Percentiles rank a stretch among this genome's conserved stretches.
These are phyloP conservation scores for Illadopsis cleaveri DNA, from an alignment of 2,113 vertebrate genomes.

Conservation along the genomic window DNA sequence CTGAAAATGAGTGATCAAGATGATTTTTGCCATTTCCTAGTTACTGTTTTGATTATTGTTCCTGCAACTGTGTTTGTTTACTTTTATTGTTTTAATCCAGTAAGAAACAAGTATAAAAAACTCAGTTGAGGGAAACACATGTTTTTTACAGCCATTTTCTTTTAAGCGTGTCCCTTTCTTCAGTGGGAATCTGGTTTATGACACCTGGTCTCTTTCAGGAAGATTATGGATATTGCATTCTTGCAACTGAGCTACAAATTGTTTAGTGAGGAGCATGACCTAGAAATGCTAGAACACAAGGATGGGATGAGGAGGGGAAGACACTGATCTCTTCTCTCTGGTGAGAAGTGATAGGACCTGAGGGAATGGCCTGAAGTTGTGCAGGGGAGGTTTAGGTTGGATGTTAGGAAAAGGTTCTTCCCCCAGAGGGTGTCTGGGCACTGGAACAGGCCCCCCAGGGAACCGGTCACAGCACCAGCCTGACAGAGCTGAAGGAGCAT, in stretches of 20 bases:
- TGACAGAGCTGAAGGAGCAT: neutral
- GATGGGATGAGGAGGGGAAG: neutral
- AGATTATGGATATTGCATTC: neutral
- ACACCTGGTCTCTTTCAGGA: neutral
- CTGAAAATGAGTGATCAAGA: neutral
- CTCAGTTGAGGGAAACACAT: neutral
- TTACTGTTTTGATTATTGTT: neutral
- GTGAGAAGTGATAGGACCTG: neutral
- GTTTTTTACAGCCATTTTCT: neutral
- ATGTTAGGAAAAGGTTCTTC: neutral
- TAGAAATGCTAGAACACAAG: neutral
- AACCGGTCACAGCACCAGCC: neutral
- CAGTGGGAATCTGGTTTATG: neutral
- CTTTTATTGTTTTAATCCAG: neutral
- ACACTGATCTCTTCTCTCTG: neutral
- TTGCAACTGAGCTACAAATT: neutral
- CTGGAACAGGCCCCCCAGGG: neutral
- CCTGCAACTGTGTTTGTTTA: neutral
- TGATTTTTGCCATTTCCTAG: neutral
- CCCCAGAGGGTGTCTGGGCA: accelerated
- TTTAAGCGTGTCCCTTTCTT: neutral
- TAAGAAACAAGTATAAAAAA: neutral
- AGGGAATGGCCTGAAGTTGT: neutral
- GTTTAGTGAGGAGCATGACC: neutral
- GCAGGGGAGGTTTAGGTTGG: neutral